Evolutionary conservation across 2,797 vertebrate species (phyloP), one percentile per base, ranked within the genome.

Genomic region (Oryzias sinensis): DNA sequence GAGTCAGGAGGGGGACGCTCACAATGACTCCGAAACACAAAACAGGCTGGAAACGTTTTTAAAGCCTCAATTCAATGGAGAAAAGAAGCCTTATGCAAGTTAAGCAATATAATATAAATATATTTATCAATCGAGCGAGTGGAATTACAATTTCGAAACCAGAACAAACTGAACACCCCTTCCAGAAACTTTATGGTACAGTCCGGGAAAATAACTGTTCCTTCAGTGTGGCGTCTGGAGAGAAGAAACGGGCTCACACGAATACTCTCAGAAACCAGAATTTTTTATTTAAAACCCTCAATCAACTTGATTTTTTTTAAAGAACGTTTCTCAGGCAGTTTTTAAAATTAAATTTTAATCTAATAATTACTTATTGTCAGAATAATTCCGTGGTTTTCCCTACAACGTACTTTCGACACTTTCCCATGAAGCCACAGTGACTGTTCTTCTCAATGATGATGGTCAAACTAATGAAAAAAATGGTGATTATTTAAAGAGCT

Each of bases 161-260:
- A 5, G 11, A 53, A 49, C 1, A 2, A 33, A 1, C 5, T 0
- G 0, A 16, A 1, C 59, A 53, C 79, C 82, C 86, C 77, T 7
- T 27, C 4, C 1, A 0, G 5, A 62, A 87, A 87, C 83, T 82
- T 88, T 87, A 20, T 90, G 82, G 89, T 87, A 81, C 73, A 49
- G 58, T 69, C 89, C 80, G 41, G 29, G 45, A 74, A 80, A 82
- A 83, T 88, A 89, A 89, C 86, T 80, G 88, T 89, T 48, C 61
- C 24, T 53, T 59, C 57, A 70, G 79, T 81, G 73, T 77, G 65
- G 72, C 59, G 49, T 41, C 16, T 76, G 65, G 68, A 62, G 49
- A 41, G 16, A 53, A 43, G 22, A 54, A 11, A 33, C 1, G 24
- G 2, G 45, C 44, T 4, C 29, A 27, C 6, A 37, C 46, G 4